phyloP scores from a whole-genome alignment of 2,797 vertebrate genomes.

The Falco novaeseelandiae region DNA sequence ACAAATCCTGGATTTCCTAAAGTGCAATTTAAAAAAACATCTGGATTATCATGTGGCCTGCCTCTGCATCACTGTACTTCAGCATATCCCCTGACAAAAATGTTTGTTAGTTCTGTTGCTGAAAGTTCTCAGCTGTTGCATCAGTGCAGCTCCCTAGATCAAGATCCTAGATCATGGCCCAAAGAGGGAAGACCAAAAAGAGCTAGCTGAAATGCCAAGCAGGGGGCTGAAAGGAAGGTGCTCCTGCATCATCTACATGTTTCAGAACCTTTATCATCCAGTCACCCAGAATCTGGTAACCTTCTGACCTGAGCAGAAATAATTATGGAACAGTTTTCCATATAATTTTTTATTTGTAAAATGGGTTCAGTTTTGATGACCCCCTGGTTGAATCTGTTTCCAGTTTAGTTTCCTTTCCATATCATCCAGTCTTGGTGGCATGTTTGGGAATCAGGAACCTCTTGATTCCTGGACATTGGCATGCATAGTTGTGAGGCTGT shows the following conservation, averaged over 20 bases:
- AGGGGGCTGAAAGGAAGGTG: not conserved
- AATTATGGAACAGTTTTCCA: not conserved
- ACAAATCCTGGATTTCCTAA: not conserved
- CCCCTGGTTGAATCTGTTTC: not conserved
- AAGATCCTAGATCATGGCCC: not conserved
- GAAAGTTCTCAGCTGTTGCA: not conserved
- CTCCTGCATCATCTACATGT: not conserved
- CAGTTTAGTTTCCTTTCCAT: not conserved
- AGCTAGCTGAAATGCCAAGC: not conserved
- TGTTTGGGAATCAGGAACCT: not conserved
- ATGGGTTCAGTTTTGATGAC: not conserved
- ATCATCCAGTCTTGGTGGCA: not conserved
- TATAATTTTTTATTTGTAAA: not conserved
- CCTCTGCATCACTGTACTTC: not conserved
- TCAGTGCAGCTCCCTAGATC: not conserved
- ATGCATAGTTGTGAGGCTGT: not conserved
- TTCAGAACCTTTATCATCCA: not conserved
- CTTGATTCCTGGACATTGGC: not conserved
- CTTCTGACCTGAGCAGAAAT: not conserved
- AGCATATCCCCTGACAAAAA: not conserved
- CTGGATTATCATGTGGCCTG: not conserved
- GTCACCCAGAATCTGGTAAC: not conserved
- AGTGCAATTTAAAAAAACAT: not conserved
- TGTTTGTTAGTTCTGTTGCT: not conserved
- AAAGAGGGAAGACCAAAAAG: not conserved